Evolutionary conservation across 1,140 invertebrate species (phyloP), one percentile per base, ranked within the genome.

Genomic region (Subanguina moxae): DNA sequence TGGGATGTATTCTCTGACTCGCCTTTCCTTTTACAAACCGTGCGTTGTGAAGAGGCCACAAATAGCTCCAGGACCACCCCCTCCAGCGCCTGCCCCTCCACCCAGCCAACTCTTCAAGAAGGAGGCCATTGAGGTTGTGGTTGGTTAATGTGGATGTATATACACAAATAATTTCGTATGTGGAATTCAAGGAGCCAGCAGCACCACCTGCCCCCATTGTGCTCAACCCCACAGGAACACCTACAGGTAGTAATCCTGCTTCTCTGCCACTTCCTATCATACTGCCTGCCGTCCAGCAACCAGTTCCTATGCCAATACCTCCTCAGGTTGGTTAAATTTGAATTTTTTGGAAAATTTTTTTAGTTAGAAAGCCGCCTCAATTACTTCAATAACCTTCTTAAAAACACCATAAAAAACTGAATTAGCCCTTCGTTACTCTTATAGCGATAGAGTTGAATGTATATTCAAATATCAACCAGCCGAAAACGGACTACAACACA

Each of bases 11-110:
- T 21, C 25, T 19, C 1, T 28, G 68, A 48, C 57, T n/a, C 25
- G 25, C n/a, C 32, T 69, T 11, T 28, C 27, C 28, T 69, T 46
- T n/a, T 69, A 69, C 52, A 73, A 72, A 32, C 67, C 67, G 25
- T 69, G 67, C 23, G 68, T 67, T 15, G 17, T 21, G 28, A 68
- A 71, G 38, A 68, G 70, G 27, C 19, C 28, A n/a, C 58, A 19
- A 7, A 58, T 58, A 19, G 28, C 48, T 19, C 48, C 48, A 52
- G 48, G 48, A 19, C 48, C 48, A 21, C 48, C 48, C 11, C 48
- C 48, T 21, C 48, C 48, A 21, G 48, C 48, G 15, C 48, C 48
- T 19, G 3, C 48, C n/a, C 48, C 48, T 52, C 48, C 48, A 52
- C 48, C 48, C 8, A 8, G 3, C 23, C n/a, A 52, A 19, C 48